Evolutionary conservation across 2,888 invertebrate species (phyloP).

Genomic region (Orchestes rusci): DNA sequence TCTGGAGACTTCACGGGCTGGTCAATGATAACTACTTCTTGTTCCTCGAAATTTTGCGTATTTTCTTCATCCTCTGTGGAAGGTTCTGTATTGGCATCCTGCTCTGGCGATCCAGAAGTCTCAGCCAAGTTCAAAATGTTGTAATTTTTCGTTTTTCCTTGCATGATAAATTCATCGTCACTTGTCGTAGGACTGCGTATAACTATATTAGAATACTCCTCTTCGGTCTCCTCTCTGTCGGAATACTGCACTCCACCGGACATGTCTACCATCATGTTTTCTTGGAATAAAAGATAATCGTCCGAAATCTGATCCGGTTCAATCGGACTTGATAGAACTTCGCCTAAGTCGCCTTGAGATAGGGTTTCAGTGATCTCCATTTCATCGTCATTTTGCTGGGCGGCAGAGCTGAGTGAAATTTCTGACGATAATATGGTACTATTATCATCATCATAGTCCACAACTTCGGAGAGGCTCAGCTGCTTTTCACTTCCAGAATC

Average conservation of each 20-base stretch:
- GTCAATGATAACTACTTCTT: slow-evolving; percentile 58
- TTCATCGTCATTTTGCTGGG: slow-evolving; percentile 52
- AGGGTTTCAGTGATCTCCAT: slow-evolving; percentile 52
- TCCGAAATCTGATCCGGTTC: slow-evolving; percentile 52
- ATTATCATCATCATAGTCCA: slow-evolving; percentile 55
- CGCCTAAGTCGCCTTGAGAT: slow-evolving; percentile 48
- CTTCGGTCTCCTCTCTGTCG: slow-evolving; percentile 42
- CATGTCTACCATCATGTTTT: slow-evolving; percentile 52
- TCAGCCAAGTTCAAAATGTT: slow-evolving; percentile 44
- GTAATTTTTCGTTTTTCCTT: slow-evolving; percentile 38
- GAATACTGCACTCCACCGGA: slow-evolving; percentile 50
- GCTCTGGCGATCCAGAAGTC: slow-evolving; percentile 50
- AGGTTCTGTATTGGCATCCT: slow-evolving; percentile 46
- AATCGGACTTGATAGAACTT: slow-evolving; percentile 55
- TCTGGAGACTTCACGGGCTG: slow-evolving; percentile 55
- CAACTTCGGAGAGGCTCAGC: slow-evolving; percentile 45
- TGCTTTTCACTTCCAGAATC: slow-evolving; percentile 41
- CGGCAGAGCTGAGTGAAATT: slow-evolving; percentile 52
- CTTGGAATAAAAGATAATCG: slow-evolving; percentile 57
- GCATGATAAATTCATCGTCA: slow-evolving; percentile 42
- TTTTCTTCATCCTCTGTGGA: slow-evolving; percentile 49
- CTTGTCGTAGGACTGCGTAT: slow-evolving; percentile 44
- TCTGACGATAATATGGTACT: slow-evolving; percentile 52
- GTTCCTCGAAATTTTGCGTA: slow-evolving; percentile 45
- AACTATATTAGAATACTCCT: slow-evolving; percentile 35